Conservation (phyloP, 2,797 vertebrate genomes). For the Gymnodraco acuticeps region DNA sequence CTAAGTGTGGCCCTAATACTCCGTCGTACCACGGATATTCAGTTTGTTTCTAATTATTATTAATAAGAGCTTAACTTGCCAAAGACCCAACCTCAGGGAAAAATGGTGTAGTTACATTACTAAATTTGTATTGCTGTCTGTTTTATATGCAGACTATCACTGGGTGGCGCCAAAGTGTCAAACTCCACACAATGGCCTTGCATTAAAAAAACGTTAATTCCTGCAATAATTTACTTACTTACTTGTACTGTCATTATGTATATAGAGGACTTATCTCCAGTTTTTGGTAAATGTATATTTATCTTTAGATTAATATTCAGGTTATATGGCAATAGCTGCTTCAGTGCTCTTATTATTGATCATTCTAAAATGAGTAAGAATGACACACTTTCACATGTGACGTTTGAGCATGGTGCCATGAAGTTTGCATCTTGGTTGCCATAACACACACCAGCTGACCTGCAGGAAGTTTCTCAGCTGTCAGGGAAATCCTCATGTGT, state of each 20-base stretch:
- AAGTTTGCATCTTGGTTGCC: constrained; percentile 25
- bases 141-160: constrained; percentile 3
- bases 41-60: background rate
- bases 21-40: no score
- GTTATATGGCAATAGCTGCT: background rate
- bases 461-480: constrained; percentile 43
- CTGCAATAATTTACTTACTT: background rate
- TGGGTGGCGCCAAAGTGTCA: constrained; percentile 8
- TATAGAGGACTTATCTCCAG: background rate
- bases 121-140: background rate
- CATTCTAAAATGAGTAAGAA: background rate
- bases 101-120: background rate
- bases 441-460: constrained; percentile 48
- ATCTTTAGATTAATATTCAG: no score
- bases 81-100: background rate
- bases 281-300: background rate
- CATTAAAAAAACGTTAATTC: background rate
- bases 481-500: constrained; percentile 55
- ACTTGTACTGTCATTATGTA: background rate
- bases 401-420: background rate
- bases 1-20: no score
- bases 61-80: background rate
- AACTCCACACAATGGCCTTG: background rate
- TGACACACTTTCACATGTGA: constrained; percentile 1
- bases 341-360: background rate